Percentiles rank a stretch among this genome's conserved stretches.
phyloP scores from a whole-genome alignment of 2,797 vertebrate species.

The Myotis vivesi region DNA sequence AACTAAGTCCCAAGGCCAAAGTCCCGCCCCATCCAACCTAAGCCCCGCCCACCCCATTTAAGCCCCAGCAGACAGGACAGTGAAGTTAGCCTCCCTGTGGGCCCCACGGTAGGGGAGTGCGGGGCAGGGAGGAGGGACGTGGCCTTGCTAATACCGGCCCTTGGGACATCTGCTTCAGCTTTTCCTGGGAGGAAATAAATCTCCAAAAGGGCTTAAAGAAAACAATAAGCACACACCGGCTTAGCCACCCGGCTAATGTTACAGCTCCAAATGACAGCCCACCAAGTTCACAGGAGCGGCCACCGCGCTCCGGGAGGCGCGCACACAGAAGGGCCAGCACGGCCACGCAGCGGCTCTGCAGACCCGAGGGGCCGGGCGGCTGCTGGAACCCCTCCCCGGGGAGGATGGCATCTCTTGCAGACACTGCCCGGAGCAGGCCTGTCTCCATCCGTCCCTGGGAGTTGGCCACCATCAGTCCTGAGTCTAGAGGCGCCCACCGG shows the following conservation, averaged over 20 bases:
- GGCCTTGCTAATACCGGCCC: neutral
- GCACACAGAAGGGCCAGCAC: too few relatives aligned
- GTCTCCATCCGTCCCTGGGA: neutral
- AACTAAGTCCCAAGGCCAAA: too few relatives aligned
- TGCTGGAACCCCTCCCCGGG: neutral
- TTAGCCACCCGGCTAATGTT: neutral
- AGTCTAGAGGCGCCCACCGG: too few relatives aligned
- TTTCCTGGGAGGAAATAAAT: neutral
- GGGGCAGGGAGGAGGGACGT: neutral
- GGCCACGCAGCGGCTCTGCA: neutral
- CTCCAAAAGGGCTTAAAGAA: neutral
- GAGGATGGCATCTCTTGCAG: neutral
- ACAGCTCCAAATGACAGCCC: neutral
- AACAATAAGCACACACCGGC: neutral
- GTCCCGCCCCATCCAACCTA: neutral
- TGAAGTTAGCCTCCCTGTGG: rapidly evolving
- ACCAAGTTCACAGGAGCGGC: neutral
- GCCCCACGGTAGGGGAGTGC: rapidly evolving
- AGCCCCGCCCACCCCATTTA: too few relatives aligned
- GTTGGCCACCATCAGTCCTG: neutral
- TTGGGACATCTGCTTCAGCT: neutral
- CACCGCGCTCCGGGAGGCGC: neutral
- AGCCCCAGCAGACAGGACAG: neutral
- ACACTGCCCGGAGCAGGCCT: neutral
- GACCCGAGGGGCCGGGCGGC: rapidly evolving